A percentile compares a stretch with the other conserved stretches of the same genome.
Conservation (phyloP, 2,113 vertebrate species). For the Turnix velox region DNA sequence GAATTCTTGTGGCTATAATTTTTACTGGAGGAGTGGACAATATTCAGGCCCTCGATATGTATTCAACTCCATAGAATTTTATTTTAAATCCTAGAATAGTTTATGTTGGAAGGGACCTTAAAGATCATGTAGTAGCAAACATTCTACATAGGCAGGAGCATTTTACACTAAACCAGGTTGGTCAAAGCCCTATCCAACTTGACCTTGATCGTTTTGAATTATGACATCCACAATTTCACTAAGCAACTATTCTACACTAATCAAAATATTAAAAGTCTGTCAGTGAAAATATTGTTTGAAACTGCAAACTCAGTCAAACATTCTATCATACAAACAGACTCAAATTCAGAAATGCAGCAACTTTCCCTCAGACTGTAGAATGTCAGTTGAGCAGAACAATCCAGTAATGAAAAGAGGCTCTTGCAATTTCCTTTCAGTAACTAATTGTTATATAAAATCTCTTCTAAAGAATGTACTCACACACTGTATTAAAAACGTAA, state of each 20-base stretch:
- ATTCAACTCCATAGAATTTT: neutral
- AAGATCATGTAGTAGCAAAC: neutral
- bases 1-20: neutral
- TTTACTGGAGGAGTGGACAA: neutral
- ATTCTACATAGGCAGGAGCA: neutral
- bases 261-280: neutral
- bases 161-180: neutral
- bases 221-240: neutral
- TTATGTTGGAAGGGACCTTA: neutral
- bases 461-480: neutral
- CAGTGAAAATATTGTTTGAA: neutral
- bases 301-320: neutral
- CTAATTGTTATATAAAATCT: neutral
- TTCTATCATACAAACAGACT: neutral
- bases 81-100: neutral
- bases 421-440: neutral
- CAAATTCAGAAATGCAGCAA: neutral
- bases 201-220: neutral
- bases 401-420: neutral
- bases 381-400: neutral
- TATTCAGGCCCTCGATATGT: neutral
- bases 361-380: neutral
- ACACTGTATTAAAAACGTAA: neutral
- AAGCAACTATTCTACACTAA: neutral
- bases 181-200: neutral